Base-by-base conservation (phyloP, 2,113 vertebrate genomes). In the Nothocercus nigrocapillus region DNA sequence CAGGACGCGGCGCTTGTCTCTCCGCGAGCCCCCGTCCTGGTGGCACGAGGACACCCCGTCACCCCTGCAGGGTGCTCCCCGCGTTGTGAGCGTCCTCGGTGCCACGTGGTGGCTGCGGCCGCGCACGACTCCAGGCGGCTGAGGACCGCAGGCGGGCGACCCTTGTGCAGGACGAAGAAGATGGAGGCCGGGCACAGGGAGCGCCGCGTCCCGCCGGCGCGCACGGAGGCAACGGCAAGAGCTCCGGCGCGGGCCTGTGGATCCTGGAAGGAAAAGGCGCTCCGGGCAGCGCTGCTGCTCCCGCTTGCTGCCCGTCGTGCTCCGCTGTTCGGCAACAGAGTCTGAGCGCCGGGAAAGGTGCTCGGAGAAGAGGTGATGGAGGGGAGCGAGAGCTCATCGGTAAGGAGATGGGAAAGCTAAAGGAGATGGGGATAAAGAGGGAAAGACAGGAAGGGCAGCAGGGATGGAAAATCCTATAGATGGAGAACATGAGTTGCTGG, bases 91-190 rank as follows among this genome's bases (percentile, higher is more conserved):
- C 17, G 42, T 88, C 49, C 64, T 74, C 25, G 34, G 63, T 42
- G 73, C 25, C 36, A 8, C 11, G 18, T 0, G 0, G 21, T 40
- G 58, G 38, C 59, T 53, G 85, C 47, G 79, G 54, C 44, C 53
- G 32, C 7, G 7, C 56, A 51, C 13, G 80, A 28, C n/a, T 74
- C 63, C 67, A 88, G 75, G 69, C 56, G 77, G 22, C 32, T 49
- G 49, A 36, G 74, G 54, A 75, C 18, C 88, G 45, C 70, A 76
- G 78, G 62, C 45, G 34, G 8, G 20, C 87, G 72, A 11, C 3
- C 27, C 89, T 89, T 88, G 53, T 77, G 40, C 40, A 92, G 94
- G 86, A 66, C 51, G 74, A 84, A 90, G 61, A 40, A 89, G 62
- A 30, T 44, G 34, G 54, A 91, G 11, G 56, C 86, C 61, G 18